phyloP scores from a whole-genome alignment of 2,888 invertebrate species.

The Cosmopolites sordidus region DNA sequence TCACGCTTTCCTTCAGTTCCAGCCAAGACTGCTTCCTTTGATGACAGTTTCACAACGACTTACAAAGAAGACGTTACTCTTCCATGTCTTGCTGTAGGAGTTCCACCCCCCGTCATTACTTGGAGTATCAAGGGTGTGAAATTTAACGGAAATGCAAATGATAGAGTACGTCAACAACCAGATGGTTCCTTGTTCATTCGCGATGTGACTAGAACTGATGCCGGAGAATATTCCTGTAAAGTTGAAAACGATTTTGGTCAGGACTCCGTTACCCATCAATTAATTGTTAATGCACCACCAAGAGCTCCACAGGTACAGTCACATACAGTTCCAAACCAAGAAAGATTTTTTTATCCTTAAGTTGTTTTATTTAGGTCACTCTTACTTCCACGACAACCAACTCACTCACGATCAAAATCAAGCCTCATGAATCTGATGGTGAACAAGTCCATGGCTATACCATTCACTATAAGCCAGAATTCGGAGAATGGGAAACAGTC shows the following conservation, averaged over 20 bases:
- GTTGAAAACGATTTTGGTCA: conserved; percentile 91
- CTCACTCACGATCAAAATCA: conserved; percentile 67
- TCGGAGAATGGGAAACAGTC: conserved; percentile 89
- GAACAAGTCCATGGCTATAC: conserved; percentile 91
- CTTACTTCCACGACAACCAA: conserved; percentile 72
- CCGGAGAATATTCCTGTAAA: conserved; percentile 90
- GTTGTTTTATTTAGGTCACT: conserved; percentile 40
- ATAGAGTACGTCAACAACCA: conserved; percentile 77
- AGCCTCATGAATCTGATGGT: conserved; percentile 70
- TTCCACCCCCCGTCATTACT: conserved; percentile 82
- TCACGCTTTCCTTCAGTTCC: conserved; percentile 74
- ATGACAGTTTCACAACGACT: conserved; percentile 86
- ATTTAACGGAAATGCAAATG: conserved; percentile 73
- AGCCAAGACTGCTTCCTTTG: conserved; percentile 92
- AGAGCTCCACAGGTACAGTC: conserved; percentile 57
- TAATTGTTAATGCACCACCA: conserved; percentile 78
- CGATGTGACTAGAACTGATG: conserved; percentile 83
- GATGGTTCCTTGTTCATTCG: conserved; percentile 90
- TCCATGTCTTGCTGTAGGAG: conserved; percentile 88
- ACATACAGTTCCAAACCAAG: too few species aligned
- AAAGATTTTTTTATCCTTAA: too few species aligned
- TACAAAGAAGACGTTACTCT: conserved; percentile 89
- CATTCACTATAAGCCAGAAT: conserved; percentile 89
- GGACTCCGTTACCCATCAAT: conserved; percentile 85
- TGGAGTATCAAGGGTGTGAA: conserved; percentile 81